Base-by-base conservation (phyloP, 2,113 vertebrate species). In the Coptodon bakossiorum region DNA sequence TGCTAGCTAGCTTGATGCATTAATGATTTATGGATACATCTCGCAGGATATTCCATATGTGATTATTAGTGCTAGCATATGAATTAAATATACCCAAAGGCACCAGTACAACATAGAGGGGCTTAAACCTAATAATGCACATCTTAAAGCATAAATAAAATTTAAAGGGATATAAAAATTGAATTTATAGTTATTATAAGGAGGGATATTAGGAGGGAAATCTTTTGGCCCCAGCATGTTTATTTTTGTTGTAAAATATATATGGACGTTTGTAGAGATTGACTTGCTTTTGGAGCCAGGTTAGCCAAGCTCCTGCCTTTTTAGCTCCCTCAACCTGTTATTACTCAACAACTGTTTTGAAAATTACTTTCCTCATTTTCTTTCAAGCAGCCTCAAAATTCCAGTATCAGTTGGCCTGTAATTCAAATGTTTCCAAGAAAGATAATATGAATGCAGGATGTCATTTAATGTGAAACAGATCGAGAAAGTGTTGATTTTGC, bases 261-360 rank as follows among this genome's bases (percentile, higher is more conserved):
- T 22, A 14, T 68, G 63, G 63, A 24, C 0, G 1, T 40, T 40
- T 68, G 11, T 40, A 22, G 63, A 40, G 0, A 0, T 2, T 22
- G 36, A 68, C 22, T 40, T 22, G n/a, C 17, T 66, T 66, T 66
- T 66, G 31, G 10, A 68, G 36, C 36, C 36, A 68, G n/a, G 11
- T 43, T 43, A 24, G 38, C 22, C 9, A 16, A 43, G 12, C 3
- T 43, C 2, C 66, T 43, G 66, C 66, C 66, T 71, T 73, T 45
- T 45, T 27, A 40, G 8, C 3, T 73, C 38, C 5, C 1, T 71
- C 19, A 68, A 13, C 63, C 63, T 68, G 19, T 68, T 43, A 71
- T 43, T 71, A 71, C 0, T 22, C 38, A 73, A 71, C 66, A 43
- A 43, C 5, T 27, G 7, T 40, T 6, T 45, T 45, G 3, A 73